A percentile compares a stretch with the other conserved stretches of the same genome.
Evolutionary conservation across 2,797 vertebrate species (phyloP).

Genomic region (Babyrousa celebensis): DNA sequence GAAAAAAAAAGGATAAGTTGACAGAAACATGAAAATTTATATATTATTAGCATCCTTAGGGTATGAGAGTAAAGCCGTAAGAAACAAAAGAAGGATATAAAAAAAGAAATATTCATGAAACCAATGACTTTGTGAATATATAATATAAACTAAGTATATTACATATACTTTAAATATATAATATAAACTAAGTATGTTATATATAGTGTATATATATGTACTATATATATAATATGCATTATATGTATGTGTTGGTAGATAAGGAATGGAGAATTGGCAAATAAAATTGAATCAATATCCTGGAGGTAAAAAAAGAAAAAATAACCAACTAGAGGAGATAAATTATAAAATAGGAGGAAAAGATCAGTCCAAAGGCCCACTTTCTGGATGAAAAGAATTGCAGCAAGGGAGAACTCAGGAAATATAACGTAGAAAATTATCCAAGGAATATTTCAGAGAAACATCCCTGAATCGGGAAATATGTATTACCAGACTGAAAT

Average conservation of each 20-base stretch:
- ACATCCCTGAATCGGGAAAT: not conserved
- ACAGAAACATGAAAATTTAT: not conserved
- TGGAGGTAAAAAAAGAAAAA: slow-evolving; percentile 5
- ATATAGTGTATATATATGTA: not conserved
- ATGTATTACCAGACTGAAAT: not conserved
- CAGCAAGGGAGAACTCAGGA: not conserved
- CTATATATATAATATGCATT: too few species aligned
- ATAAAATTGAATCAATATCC: not conserved
- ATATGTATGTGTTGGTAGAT: not conserved
- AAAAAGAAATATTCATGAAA: not conserved
- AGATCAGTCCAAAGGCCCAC: not conserved
- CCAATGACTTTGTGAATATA: not conserved
- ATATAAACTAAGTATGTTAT: not conserved
- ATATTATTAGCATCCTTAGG: not conserved
- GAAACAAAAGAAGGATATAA: not conserved
- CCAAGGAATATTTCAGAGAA: not conserved
- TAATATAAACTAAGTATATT: not conserved
- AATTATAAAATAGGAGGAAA: not conserved
- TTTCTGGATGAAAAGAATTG: slow-evolving; percentile 35
- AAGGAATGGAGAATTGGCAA: not conserved
- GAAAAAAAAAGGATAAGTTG: not conserved
- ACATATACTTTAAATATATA: not conserved
- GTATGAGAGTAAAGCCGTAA: not conserved
- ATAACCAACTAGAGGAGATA: not conserved
- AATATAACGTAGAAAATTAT: slow-evolving; percentile 24